phyloP scores from a whole-genome alignment of 2,797 vertebrate species.

The Tragelaphus eurycerus region DNA sequence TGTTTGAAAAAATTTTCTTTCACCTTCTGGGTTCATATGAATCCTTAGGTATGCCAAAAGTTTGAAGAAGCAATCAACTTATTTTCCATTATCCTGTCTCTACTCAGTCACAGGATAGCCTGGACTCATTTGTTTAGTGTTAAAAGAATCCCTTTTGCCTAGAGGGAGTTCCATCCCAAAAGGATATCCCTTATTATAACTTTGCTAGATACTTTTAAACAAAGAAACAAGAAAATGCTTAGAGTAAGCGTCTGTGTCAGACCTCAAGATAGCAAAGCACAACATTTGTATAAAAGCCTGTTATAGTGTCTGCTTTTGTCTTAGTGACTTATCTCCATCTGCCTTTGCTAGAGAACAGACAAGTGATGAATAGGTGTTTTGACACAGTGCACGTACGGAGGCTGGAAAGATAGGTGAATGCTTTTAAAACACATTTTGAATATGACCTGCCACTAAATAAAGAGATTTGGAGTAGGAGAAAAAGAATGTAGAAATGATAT shows the following conservation, averaged over 20 bases:
- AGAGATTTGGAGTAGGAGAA: neutral
- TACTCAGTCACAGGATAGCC: neutral
- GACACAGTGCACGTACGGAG: neutral
- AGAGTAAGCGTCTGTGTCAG: constrained; percentile 18
- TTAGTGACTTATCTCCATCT: constrained; percentile 41
- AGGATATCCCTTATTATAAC: neutral
- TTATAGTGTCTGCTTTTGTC: neutral
- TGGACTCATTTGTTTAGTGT: constrained; percentile 4
- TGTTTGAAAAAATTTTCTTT: neutral
- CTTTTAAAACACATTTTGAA: constrained; percentile 34
- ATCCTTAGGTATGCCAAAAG: neutral
- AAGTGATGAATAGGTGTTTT: constrained; percentile 1
- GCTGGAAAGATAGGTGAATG: neutral
- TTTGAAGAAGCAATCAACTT: neutral
- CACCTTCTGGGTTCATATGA: neutral
- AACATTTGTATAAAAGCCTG: constrained; percentile 5
- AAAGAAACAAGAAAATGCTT: neutral
- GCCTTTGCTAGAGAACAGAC: neutral
- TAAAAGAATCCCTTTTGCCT: neutral
- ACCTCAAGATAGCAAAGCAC: neutral
- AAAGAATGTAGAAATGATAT: constrained; percentile 10
- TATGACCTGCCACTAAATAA: neutral
- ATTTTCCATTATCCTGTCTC: neutral
- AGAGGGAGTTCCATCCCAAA: neutral
- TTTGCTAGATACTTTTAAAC: neutral